A percentile compares a stretch with the other conserved stretches of the same genome.
Evolutionary conservation across 2,113 vertebrate genomes (phyloP).

Genomic region (Poeciliopsis retropinna): DNA sequence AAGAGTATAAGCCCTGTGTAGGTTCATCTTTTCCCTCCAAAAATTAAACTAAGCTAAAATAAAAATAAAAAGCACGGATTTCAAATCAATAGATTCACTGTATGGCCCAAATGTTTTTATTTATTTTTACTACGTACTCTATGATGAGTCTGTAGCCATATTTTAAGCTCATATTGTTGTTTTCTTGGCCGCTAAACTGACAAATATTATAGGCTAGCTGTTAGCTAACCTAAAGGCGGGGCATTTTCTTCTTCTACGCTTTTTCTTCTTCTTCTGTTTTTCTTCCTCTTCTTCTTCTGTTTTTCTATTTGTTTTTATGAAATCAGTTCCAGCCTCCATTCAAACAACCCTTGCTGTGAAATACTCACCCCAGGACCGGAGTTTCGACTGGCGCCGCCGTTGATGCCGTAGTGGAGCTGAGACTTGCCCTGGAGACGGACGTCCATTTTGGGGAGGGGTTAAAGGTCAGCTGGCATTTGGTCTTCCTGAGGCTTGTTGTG

Average conservation of each 20-base stretch:
- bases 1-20: not conserved
- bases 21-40: not conserved
- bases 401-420: conserved; percentile 54
- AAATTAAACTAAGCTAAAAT: not conserved
- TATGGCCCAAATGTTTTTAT: not conserved
- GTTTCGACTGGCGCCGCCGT: conserved; percentile 36
- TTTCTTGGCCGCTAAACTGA: not conserved
- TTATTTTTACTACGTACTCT: not conserved
- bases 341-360: no score
- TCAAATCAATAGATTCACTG: no score
- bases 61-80: not conserved
- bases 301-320: not conserved
- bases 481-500: conserved; percentile 30
- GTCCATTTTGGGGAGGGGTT: conserved; percentile 68
- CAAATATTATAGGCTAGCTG: not conserved
- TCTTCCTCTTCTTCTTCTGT: not conserved
- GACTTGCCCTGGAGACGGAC: conserved; percentile 59
- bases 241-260: not conserved
- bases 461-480: conserved; percentile 44
- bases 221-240: not conserved
- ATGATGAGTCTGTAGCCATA: not conserved
- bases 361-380: conserved; percentile 28
- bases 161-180: not conserved
- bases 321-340: not conserved
- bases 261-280: not conserved